Base-by-base conservation (phyloP, 2,888 invertebrate species). In the Frankliniella intonsa region DNA sequence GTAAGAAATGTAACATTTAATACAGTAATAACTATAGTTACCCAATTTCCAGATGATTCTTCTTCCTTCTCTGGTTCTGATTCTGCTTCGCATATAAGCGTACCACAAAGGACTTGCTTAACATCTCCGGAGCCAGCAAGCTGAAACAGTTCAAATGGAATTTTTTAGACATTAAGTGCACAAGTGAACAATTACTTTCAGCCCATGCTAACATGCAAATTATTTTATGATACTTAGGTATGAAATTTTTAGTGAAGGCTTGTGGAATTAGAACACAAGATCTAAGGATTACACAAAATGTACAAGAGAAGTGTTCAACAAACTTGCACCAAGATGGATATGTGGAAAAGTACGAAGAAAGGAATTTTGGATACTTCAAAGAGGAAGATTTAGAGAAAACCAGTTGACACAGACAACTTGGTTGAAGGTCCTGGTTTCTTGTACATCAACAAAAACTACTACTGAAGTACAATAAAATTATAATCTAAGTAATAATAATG, bases 91-190 rank as follows among this genome's bases (percentile, higher is more conserved):
- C 94, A 95, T 62, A 94, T 94, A 87, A 95, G 95, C 87, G 95
- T 95, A 84, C 95, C 94, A 87, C 95, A 95, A 87, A 95, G 88
- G 92, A 95, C 94, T 85, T 94, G 94, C 87, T 95, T 94, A 87
- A 95, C 94, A 87, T 95, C 93, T 8, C 87, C 86, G 3, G 87
- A 85, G 80, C 87, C 87, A 14, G 88, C 87, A 65, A 89, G 84
- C 89, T 89, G 85, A 22, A 86, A 86, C 82, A 80, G 50, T 38
- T 5, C 38, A 82, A 83, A 19, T 62, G 49, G 62, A 65, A 81
- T 51, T 51, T n/a, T 17, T 50, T 14, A 17, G 25, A 50, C 17
- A 76, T 14, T 65, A 10, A 25, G 12, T 0, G 9, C 38, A 19
- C 49, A 22, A 65, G 11, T 22, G 25, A 80, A 19, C n/a, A 81